Percentiles rank a stretch among this genome's conserved stretches.
Conservation (phyloP, 1,140 invertebrate species). For the Drepana arcuata region DNA sequence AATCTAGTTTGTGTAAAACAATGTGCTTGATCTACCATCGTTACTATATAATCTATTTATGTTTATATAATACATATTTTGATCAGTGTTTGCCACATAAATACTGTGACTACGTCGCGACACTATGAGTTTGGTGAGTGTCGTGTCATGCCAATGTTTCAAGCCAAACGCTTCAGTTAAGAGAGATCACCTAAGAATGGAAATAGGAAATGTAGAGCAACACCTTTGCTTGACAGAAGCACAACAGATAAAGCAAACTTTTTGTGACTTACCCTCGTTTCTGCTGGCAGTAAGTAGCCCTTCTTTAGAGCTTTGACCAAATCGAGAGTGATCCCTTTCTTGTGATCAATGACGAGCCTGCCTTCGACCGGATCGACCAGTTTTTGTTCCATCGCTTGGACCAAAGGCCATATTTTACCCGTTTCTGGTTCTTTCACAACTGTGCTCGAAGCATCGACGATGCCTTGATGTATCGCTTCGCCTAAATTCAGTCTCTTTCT, state of each 20-base stretch:
- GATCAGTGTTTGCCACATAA: conserved; percentile 30
- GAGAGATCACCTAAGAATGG: conserved; percentile 55
- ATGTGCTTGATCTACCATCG: conserved; percentile 4
- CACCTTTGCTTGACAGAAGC: conserved; percentile 62
- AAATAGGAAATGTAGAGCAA: conserved; percentile 57
- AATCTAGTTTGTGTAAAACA: conserved; percentile 1
- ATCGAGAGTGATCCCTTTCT: conserved; percentile 78
- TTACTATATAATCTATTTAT: conserved; percentile 1
- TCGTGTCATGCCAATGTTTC: conserved; percentile 63
- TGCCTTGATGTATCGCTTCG: conserved; percentile 82
- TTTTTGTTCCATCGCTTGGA: conserved; percentile 83
- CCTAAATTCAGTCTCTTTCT: conserved; percentile 80
- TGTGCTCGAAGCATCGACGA: conserved; percentile 88
- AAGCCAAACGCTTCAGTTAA: conserved; percentile 61
- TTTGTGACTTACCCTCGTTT: conserved; percentile 88
- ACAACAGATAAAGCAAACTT: conserved; percentile 25
- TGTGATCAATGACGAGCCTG: conserved; percentile 77
- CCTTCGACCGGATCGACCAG: conserved; percentile 84
- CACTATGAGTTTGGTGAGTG: conserved; percentile 35
- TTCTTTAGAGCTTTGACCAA: conserved; percentile 90
- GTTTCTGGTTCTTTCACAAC: conserved; percentile 86
- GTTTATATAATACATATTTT: conserved; percentile 10
- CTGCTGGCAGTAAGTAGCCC: conserved; percentile 89
- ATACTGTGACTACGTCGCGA: conserved; percentile 31
- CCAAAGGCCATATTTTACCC: conserved; percentile 81